Conservation (phyloP, 2,113 vertebrate species). For the Globicephala melas region DNA sequence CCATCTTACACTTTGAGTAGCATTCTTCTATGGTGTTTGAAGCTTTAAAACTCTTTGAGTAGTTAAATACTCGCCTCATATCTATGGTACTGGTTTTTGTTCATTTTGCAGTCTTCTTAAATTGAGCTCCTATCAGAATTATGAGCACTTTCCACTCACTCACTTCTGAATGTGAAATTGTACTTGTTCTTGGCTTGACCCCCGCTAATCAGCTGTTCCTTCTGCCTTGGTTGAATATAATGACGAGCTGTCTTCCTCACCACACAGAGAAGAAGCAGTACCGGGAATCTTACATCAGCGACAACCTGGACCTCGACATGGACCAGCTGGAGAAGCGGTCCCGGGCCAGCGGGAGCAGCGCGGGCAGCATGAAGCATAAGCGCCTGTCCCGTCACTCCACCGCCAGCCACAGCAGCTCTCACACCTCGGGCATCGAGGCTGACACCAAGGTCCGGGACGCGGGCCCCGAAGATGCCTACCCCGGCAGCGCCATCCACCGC, state of each 20-base stretch:
- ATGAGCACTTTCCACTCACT: neutral
- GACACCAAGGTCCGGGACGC: conserved; percentile 84
- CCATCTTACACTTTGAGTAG: neutral
- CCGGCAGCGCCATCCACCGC: conserved; percentile 82
- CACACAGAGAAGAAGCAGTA: conserved; percentile 97
- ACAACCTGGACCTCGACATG: conserved; percentile 96
- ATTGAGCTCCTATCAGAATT: neutral
- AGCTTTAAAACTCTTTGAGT: neutral
- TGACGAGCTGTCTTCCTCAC: rapidly evolving
- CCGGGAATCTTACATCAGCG: conserved; percentile 98
- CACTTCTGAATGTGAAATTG: neutral
- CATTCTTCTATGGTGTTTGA: neutral
- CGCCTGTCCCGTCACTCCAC: conserved; percentile 94
- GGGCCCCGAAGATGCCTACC: conserved; percentile 86
- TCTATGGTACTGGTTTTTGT: neutral
- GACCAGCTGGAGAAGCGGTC: conserved; percentile 96
- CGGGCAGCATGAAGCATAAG: conserved; percentile 89
- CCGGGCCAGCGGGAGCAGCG: conserved; percentile 94
- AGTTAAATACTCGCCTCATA: too few species aligned
- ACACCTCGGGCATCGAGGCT: conserved; percentile 95
- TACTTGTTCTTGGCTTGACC: neutral
- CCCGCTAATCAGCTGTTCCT: neutral
- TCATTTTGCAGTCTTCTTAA: neutral
- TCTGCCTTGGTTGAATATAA: rapidly evolving
- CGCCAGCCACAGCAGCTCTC: conserved; percentile 94